phyloP scores from a whole-genome alignment of 2,888 invertebrate species.

The Ecliptopera silaceata region DNA sequence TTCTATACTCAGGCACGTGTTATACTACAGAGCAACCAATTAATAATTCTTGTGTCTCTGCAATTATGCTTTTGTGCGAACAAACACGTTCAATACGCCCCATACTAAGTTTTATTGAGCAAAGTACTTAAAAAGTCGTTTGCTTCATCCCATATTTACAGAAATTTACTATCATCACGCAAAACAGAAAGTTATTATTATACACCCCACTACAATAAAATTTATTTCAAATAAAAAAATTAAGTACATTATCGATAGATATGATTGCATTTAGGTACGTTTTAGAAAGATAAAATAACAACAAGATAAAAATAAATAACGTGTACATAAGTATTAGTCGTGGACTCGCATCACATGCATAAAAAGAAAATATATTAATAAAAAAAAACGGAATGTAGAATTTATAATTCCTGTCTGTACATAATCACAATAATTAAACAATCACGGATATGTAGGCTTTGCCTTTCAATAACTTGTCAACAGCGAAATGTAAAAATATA shows the following conservation, averaged over 20 bases:
- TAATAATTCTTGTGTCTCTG: background rate
- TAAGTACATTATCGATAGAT: constrained; percentile 56
- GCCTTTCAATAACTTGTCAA: constrained; percentile 75
- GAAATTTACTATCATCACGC: constrained; percentile 37
- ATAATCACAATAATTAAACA: constrained; percentile 77
- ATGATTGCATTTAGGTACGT: constrained; percentile 42
- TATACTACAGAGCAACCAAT: constrained; percentile 44
- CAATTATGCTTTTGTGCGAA: constrained; percentile 72
- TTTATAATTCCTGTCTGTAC: constrained; percentile 78
- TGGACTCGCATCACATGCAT: constrained; percentile 81
- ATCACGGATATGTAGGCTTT: constrained; percentile 78
- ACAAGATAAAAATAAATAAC: constrained; percentile 53
- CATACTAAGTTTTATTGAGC: constrained; percentile 71
- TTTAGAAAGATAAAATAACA: constrained; percentile 55
- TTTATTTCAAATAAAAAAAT: constrained; percentile 33
- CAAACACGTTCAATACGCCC: constrained; percentile 51
- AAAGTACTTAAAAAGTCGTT: constrained; percentile 43
- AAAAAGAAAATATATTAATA: constrained; percentile 62
- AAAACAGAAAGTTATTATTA: constrained; percentile 46
- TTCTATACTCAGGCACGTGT: constrained; percentile 53
- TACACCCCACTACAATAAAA: constrained; percentile 10
- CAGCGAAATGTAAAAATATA: constrained; percentile 82
- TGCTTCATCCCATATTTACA: constrained; percentile 37
- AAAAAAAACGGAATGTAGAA: constrained; percentile 78
- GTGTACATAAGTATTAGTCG: constrained; percentile 78